Conservation (phyloP, 2,888 invertebrate genomes). For the Trachelus tabidus region DNA sequence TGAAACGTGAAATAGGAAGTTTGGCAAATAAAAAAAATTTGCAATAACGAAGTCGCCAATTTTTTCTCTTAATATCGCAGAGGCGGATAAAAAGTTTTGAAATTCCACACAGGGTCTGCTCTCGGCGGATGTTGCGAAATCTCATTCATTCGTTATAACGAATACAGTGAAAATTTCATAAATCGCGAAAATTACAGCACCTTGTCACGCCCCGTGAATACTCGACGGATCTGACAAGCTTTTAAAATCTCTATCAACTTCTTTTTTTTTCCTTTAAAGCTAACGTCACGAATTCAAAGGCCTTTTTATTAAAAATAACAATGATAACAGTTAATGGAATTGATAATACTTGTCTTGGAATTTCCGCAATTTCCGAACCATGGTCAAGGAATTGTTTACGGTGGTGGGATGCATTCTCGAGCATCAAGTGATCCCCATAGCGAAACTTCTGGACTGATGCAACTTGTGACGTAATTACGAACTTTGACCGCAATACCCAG, state of each 20-base stretch:
- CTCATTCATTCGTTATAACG: neutral
- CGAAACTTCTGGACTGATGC: neutral
- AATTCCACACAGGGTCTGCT: neutral
- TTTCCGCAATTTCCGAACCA: neutral
- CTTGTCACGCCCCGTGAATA: neutral
- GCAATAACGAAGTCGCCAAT: neutral
- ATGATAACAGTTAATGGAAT: neutral
- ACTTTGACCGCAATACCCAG: neutral
- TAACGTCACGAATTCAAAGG: neutral
- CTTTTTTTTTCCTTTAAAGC: neutral
- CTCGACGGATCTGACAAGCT: neutral
- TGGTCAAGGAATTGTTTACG: neutral
- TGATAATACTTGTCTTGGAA: neutral
- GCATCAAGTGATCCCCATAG: neutral
- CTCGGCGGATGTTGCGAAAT: neutral
- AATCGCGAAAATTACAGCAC: neutral
- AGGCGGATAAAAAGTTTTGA: neutral
- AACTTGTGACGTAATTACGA: neutral
- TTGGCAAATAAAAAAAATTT: neutral
- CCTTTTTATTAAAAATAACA: neutral
- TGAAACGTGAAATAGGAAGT: too few relatives aligned
- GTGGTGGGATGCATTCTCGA: neutral
- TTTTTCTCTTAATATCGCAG: neutral
- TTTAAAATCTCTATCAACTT: neutral
- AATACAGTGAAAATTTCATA: neutral